phyloP scores from a whole-genome alignment of 2,888 invertebrate species.

The Tachina lurida region DNA sequence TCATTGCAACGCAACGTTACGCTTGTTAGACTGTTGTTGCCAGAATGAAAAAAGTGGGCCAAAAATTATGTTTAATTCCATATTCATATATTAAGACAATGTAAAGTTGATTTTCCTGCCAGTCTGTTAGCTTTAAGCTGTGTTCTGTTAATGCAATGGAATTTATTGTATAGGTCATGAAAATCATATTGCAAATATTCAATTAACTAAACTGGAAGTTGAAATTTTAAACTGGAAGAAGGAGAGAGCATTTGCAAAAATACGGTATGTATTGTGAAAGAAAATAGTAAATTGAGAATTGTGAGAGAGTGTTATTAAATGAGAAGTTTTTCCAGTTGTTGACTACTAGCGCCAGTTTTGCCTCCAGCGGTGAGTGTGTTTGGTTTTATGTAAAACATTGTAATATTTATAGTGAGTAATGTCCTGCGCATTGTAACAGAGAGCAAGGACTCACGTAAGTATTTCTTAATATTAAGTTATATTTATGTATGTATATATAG shows the following conservation, averaged over 20 bases:
- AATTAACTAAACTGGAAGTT: slow-evolving; percentile 48
- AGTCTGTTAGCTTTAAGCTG: slow-evolving; percentile 35
- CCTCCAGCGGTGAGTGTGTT: slow-evolving; percentile 14
- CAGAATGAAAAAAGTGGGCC: slow-evolving; percentile 63
- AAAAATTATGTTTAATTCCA: slow-evolving; percentile 54
- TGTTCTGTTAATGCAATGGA: slow-evolving; percentile 59
- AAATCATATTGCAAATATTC: slow-evolving; percentile 40
- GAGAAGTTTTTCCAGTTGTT: background rate
- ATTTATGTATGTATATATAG: too few relatives aligned
- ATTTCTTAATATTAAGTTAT: background rate
- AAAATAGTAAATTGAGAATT: background rate
- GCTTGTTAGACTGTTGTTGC: slow-evolving; percentile 38
- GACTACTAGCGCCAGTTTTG: slow-evolving; percentile 31
- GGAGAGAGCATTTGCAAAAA: background rate
- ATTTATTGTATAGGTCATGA: slow-evolving; percentile 70
- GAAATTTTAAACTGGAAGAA: slow-evolving; percentile 45
- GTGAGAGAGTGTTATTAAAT: background rate
- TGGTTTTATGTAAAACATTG: background rate
- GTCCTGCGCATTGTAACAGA: slow-evolving; percentile 25
- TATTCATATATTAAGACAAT: slow-evolving; percentile 59
- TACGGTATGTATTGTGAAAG: background rate
- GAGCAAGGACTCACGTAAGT: background rate
- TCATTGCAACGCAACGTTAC: slow-evolving; percentile 25
- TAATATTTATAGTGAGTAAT: slow-evolving; percentile 7
- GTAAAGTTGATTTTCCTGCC: slow-evolving; percentile 31